Evolutionary conservation across 1,140 invertebrate genomes (phyloP).

Genomic region (Lordiphosa clarofinis): DNA sequence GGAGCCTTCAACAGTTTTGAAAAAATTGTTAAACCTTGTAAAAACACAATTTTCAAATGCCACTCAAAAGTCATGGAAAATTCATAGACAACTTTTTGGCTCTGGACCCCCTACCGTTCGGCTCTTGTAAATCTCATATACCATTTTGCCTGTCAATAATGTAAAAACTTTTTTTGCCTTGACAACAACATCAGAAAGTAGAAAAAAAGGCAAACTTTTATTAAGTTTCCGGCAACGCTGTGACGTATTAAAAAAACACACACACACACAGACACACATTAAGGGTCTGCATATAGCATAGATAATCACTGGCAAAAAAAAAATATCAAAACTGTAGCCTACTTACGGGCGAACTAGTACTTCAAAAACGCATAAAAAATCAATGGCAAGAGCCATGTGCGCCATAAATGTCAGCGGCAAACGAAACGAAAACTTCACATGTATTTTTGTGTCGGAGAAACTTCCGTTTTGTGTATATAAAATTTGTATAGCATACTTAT

Average conservation of each 20-base stretch:
- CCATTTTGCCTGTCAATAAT: slow-evolving; percentile 41
- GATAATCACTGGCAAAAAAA: slow-evolving; percentile 37
- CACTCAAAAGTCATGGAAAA: slow-evolving; percentile 49
- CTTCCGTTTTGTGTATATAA: slow-evolving; percentile 25
- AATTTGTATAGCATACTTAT: slow-evolving; percentile 55
- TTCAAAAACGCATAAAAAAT: slow-evolving; percentile 71
- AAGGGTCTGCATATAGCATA: slow-evolving; percentile 14
- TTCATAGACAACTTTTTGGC: slow-evolving; percentile 39
- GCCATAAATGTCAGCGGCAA: slow-evolving; percentile 70
- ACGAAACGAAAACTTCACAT: slow-evolving; percentile 37
- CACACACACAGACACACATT: slow-evolving; percentile 35
- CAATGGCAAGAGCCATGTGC: slow-evolving; percentile 68
- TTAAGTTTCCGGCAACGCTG: slow-evolving; percentile 61
- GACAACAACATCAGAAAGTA: slow-evolving; percentile 28
- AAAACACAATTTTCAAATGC: slow-evolving; percentile 39
- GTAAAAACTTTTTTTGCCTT: slow-evolving; percentile 26
- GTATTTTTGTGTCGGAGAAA: no score
- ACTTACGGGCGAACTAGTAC: slow-evolving; percentile 45
- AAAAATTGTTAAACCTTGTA: slow-evolving; percentile 14
- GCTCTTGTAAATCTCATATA: slow-evolving; percentile 56
- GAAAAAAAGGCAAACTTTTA: slow-evolving; percentile 46
- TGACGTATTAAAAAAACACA: slow-evolving; percentile 65
- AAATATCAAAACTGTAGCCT: slow-evolving; percentile 46
- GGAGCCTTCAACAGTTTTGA: no score
- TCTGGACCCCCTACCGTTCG: neutral